Conservation (phyloP, 2,888 invertebrate genomes). For the Dusona sp. region DNA sequence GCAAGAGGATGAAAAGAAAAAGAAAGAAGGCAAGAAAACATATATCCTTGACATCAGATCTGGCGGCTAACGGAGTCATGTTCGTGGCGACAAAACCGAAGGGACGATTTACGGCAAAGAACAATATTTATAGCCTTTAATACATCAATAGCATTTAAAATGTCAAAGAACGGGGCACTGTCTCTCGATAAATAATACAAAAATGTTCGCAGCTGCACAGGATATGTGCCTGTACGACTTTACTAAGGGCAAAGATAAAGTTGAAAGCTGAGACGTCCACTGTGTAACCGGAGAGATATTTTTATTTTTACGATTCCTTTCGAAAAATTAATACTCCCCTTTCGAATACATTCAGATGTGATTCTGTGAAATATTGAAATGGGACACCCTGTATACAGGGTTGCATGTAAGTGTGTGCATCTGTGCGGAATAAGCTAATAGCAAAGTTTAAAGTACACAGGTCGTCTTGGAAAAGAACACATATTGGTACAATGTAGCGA, state of each 20-base stretch:
- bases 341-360: background rate
- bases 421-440: background rate
- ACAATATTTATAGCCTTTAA: background rate
- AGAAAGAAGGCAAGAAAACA: background rate
- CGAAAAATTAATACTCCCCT: background rate
- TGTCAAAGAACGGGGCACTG: background rate
- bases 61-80: background rate
- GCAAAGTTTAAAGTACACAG: background rate
- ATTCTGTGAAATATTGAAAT: background rate
- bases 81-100: background rate
- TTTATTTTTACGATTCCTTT: background rate
- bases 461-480: slow-evolving; percentile 32
- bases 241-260: background rate
- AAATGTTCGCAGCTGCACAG: background rate
- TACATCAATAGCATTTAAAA: background rate
- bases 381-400: background rate
- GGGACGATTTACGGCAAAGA: slow-evolving; percentile 6
- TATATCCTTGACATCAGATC: slow-evolving; percentile 8
- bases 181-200: slow-evolving; percentile 8
- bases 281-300: background rate
- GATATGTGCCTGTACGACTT: background rate
- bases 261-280: background rate
- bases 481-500: slow-evolving; percentile 38
- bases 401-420: background rate
- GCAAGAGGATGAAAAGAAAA: background rate